phyloP scores from a whole-genome alignment of 1,140 invertebrate genomes.

The Zaprionus inermis region DNA sequence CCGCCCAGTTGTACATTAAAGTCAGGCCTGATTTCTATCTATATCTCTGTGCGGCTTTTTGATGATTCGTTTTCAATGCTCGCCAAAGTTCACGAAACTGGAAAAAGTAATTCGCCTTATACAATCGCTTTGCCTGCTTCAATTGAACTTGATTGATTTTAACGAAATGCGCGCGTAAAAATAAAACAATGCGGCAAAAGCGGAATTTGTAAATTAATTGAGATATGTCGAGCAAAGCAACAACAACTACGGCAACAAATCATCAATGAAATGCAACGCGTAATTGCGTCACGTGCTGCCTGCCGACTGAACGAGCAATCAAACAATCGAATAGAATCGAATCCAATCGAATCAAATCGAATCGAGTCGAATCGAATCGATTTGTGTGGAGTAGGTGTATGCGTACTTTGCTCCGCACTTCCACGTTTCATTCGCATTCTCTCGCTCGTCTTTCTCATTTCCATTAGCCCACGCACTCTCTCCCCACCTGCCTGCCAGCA shows the following conservation, averaged over 20 bases:
- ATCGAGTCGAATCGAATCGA: background rate
- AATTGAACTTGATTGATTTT: conserved; percentile 80
- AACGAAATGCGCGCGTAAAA: conserved; percentile 62
- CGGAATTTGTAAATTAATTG: conserved; percentile 64
- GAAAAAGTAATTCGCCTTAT: conserved; percentile 65
- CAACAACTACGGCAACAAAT: conserved; percentile 25
- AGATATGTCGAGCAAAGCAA: conserved; percentile 39
- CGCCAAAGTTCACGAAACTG: conserved; percentile 78
- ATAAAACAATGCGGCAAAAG: conserved; percentile 30
- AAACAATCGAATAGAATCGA: conserved; percentile 17
- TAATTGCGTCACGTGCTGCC: conserved; percentile 49
- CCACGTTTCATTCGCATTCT: conserved; percentile 10
- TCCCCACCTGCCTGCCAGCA: background rate
- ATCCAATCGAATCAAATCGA: background rate
- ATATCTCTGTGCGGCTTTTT: conserved; percentile 4
- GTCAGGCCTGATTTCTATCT: conserved; percentile 10
- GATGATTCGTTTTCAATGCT: conserved; percentile 13
- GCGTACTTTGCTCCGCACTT: conserved; percentile 33
- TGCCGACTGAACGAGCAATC: background rate
- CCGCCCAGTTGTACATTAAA: background rate
- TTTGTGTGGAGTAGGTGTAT: conserved; percentile 31
- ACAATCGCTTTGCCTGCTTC: conserved; percentile 52
- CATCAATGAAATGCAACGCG: conserved; percentile 50
- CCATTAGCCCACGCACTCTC: background rate
- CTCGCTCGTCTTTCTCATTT: background rate